Percentiles rank a stretch among this genome's conserved stretches.
Conservation (phyloP, 2,888 invertebrate species). For the Leucozona laternaria region DNA sequence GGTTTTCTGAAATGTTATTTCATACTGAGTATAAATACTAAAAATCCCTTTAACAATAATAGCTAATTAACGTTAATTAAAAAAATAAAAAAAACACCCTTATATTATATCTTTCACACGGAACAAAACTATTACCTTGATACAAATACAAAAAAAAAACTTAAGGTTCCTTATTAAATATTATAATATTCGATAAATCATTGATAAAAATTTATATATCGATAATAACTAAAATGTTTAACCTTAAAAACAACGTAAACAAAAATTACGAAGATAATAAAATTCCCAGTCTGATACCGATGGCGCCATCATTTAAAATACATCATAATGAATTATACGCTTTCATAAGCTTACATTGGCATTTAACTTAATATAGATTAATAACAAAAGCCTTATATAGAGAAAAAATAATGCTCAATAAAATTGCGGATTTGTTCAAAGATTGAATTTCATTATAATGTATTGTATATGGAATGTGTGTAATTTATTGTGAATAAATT, state of each 20-base stretch:
- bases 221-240: too few relatives aligned
- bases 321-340: background rate
- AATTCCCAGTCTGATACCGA: background rate
- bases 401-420: background rate
- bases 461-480: background rate
- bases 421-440: slow-evolving; percentile 21
- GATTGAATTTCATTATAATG: slow-evolving; percentile 18
- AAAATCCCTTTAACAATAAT: too few relatives aligned
- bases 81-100: too few relatives aligned
- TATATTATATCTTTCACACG: too few relatives aligned
- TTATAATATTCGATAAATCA: background rate
- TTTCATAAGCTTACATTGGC: background rate
- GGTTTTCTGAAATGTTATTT: too few relatives aligned
- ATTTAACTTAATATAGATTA: slow-evolving; percentile 15
- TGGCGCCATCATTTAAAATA: slow-evolving; percentile 26
- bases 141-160: too few relatives aligned
- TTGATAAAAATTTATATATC: too few relatives aligned
- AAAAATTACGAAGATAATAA: background rate
- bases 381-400: slow-evolving; percentile 11
- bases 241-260: background rate
- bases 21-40: too few relatives aligned
- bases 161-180: too few relatives aligned
- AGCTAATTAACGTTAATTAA: too few relatives aligned
- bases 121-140: too few relatives aligned
- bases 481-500: slow-evolving; percentile 26